Evolutionary conservation across 2,888 invertebrate species (phyloP).

Genomic region (Agrochola circellaris): DNA sequence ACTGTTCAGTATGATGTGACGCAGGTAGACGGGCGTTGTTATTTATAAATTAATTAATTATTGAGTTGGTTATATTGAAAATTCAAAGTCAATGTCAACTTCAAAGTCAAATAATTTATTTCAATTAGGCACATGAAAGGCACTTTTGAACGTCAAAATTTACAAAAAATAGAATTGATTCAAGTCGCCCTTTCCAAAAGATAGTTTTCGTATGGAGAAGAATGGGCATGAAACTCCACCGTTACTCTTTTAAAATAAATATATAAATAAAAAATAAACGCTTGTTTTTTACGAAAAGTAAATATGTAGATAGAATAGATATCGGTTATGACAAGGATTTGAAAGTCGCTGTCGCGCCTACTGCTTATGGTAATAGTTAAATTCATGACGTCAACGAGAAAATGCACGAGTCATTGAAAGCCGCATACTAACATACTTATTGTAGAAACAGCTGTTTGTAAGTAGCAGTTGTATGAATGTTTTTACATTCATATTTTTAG

Average conservation of each 20-base stretch:
- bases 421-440: constrained; percentile 33
- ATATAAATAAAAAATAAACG: too few relatives aligned
- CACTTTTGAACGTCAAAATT: too few relatives aligned
- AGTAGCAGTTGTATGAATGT: background rate
- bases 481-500: constrained; percentile 20
- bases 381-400: constrained; percentile 49
- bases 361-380: background rate
- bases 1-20: background rate
- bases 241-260: too few relatives aligned
- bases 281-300: too few relatives aligned
- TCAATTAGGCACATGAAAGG: too few relatives aligned
- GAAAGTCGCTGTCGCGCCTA: constrained; percentile 26
- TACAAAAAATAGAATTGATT: too few relatives aligned
- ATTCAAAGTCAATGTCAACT: too few relatives aligned
- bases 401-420: constrained; percentile 26
- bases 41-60: background rate
- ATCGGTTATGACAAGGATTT: constrained; percentile 35
- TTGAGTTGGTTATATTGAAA: background rate
- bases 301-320: background rate
- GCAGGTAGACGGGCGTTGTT: background rate
- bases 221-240: too few relatives aligned
- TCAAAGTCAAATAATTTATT: too few relatives aligned
- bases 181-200: too few relatives aligned
- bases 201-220: too few relatives aligned
- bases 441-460: constrained; percentile 32